phyloP scores from a whole-genome alignment of 2,113 vertebrate genomes.

The Mormoops blainvillei region DNA sequence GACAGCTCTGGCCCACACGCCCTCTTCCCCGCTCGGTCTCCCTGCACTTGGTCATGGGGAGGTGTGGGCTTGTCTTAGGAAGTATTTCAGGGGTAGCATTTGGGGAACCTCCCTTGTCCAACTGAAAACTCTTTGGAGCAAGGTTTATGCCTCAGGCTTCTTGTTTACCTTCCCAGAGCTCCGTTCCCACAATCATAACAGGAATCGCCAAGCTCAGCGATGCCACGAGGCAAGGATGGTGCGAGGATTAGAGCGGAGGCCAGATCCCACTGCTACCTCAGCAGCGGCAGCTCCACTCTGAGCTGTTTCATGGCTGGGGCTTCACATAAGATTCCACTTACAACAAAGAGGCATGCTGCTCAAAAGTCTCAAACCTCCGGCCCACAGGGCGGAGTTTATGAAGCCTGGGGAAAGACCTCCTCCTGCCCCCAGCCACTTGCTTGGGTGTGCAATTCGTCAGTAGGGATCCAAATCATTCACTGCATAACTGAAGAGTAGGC shows the following conservation, averaged over 20 bases:
- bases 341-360: not conserved
- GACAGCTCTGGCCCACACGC: not conserved
- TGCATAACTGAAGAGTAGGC: not conserved
- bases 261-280: not conserved
- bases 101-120: not conserved
- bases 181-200: no score
- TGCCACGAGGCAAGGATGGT: rapidly evolving
- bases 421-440: not conserved
- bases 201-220: not conserved
- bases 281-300: not conserved
- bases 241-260: not conserved
- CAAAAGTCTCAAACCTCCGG: not conserved
- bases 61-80: not conserved
- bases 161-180: not conserved
- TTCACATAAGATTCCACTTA: not conserved
- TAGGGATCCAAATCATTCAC: not conserved
- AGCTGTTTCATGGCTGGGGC: not conserved
- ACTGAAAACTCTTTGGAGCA: not conserved
- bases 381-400: not conserved
- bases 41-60: rapidly evolving
- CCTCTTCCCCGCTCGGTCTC: not conserved
- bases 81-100: not conserved
- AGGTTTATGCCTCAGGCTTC: not conserved
- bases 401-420: not conserved
- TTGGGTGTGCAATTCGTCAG: not conserved